Percentiles rank a stretch among this genome's conserved stretches.
These are phyloP conservation scores for Gymnogyps californianus DNA, from an alignment of 2,113 vertebrate genomes.

Conservation along the genomic window DNA sequence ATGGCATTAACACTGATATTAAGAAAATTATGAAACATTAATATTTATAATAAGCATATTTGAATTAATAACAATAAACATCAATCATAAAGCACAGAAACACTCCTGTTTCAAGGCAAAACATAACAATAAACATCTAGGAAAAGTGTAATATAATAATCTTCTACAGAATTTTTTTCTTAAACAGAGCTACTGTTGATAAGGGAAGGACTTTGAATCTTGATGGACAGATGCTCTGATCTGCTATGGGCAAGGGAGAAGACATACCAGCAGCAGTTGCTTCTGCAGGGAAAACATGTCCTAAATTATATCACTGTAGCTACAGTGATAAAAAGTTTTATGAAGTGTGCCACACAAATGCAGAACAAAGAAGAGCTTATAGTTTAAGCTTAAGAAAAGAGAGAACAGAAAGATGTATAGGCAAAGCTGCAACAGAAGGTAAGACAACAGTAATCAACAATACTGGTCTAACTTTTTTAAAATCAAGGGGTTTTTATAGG, in stretches of 20 bases:
- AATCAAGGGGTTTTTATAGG: neutral
- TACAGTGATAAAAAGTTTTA: neutral
- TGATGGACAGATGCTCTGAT: neutral
- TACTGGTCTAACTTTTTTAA: neutral
- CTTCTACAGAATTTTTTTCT: neutral
- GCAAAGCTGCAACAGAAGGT: neutral
- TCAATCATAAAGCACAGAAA: neutral
- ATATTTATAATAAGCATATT: neutral
- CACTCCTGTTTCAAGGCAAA: neutral
- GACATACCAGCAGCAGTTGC: neutral
- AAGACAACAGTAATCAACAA: neutral
- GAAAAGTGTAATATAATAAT: neutral
- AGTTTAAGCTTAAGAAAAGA: neutral
- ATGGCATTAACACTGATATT: neutral
- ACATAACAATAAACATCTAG: neutral
- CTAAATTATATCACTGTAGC: neutral
- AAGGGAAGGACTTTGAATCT: neutral
- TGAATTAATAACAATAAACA: neutral
- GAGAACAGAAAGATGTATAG: neutral
- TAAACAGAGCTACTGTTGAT: neutral
- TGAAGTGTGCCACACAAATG: neutral
- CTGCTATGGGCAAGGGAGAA: neutral
- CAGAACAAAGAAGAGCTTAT: neutral
- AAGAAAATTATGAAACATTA: neutral
- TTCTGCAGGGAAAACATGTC: neutral